phyloP scores from a whole-genome alignment of 2,797 vertebrate species.

The Chaunax sp. region DNA sequence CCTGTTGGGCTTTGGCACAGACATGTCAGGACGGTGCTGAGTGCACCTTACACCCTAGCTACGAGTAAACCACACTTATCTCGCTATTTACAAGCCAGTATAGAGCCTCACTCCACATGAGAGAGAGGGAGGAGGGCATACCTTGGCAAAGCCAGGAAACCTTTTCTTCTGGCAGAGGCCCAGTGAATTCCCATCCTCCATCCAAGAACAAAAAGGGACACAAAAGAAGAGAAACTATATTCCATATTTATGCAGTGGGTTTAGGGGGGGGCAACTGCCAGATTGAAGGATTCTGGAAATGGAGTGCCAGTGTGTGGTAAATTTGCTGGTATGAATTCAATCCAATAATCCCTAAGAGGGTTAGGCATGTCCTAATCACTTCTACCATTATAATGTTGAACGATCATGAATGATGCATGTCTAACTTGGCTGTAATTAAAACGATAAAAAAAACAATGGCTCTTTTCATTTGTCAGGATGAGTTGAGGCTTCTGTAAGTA shows the following conservation, averaged over 20 bases:
- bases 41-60: slow-evolving; percentile 77
- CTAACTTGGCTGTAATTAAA: slow-evolving; percentile 33
- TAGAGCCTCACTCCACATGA: slow-evolving; percentile 66
- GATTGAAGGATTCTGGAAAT: slow-evolving; percentile 55
- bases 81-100: slow-evolving; percentile 74
- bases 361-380: slow-evolving; percentile 74
- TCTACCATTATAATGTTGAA: slow-evolving; percentile 66
- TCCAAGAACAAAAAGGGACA: slow-evolving; percentile 52
- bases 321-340: slow-evolving; percentile 67
- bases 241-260: slow-evolving; percentile 54
- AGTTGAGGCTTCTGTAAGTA: slow-evolving; percentile 24
- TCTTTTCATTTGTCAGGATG: slow-evolving; percentile 29
- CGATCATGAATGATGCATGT: slow-evolving; percentile 66
- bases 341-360: slow-evolving; percentile 72
- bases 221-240: slow-evolving; percentile 58
- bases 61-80: slow-evolving; percentile 79
- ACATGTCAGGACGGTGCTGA: slow-evolving; percentile 74
- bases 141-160: slow-evolving; percentile 68
- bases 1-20: slow-evolving; percentile 83
- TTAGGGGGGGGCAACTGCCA: slow-evolving; percentile 36
- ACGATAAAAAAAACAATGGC: slow-evolving; percentile 41
- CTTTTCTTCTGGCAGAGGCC: slow-evolving; percentile 58
- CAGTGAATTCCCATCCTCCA: slow-evolving; percentile 56
- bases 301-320: slow-evolving; percentile 60
- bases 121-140: slow-evolving; percentile 69